A percentile compares a stretch with the other conserved stretches of the same genome.
Conservation (phyloP, 2,113 vertebrate species). For the Nothocercus nigrocapillus region DNA sequence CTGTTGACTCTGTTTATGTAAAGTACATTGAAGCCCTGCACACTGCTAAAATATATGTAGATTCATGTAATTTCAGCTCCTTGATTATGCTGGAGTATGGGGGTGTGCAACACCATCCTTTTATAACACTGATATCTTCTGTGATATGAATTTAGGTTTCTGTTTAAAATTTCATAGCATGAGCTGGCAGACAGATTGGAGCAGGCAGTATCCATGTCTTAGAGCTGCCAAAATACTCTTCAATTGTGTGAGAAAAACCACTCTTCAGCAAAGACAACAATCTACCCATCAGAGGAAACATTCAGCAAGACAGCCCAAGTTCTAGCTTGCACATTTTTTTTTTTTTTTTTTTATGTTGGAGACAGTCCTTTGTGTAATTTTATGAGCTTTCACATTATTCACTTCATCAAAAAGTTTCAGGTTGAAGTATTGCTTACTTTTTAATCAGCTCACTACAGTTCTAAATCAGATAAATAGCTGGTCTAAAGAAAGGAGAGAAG, state of each 20-base stretch:
- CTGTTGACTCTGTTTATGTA: neutral
- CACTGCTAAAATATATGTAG: neutral
- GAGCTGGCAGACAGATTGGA: neutral
- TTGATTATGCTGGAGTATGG: neutral
- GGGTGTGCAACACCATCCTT: neutral
- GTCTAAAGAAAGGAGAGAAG: neutral
- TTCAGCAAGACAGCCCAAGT: neutral
- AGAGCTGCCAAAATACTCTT: slow-evolving; percentile 11
- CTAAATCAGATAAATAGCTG: neutral
- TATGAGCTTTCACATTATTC: neutral
- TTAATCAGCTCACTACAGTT: neutral
- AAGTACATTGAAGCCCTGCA: neutral
- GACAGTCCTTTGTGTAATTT: neutral
- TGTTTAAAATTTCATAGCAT: neutral
- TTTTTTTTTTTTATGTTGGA: neutral
- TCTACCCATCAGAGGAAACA: neutral
- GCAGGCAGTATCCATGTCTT: neutral
- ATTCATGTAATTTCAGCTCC: neutral
- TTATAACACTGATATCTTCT: neutral
- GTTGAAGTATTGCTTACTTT: neutral
- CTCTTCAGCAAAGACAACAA: neutral
- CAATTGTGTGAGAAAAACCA: neutral
- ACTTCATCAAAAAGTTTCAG: neutral
- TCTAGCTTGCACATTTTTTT: neutral
- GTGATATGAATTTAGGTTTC: neutral